Conservation (phyloP, 2,888 invertebrate species). For the Spisula solida region DNA sequence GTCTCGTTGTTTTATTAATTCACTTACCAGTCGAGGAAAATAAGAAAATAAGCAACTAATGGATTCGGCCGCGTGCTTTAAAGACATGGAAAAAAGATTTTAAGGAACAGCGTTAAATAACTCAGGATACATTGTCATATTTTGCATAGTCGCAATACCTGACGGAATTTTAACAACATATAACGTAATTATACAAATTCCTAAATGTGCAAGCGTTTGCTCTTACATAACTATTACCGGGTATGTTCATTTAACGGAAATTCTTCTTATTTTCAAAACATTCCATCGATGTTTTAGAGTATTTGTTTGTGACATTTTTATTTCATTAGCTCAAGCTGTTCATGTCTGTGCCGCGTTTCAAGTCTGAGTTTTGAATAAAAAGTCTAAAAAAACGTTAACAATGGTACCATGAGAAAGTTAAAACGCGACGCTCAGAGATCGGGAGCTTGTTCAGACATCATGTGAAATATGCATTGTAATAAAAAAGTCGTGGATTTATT, state of each 20-base stretch:
- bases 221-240: conserved; percentile 57
- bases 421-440: background rate
- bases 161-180: conserved; percentile 53
- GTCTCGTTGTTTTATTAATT: conserved; percentile 30
- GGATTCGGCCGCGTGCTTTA: conserved; percentile 55
- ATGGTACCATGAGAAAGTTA: conserved; percentile 26
- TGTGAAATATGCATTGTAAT: conserved; percentile 23
- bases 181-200: conserved; percentile 66
- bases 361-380: conserved; percentile 29
- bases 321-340: conserved; percentile 57
- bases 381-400: background rate
- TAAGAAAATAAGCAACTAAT: conserved; percentile 49
- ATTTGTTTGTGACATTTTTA: conserved; percentile 57
- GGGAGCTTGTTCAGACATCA: background rate
- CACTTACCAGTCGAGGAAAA: conserved; percentile 52
- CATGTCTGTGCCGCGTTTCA: conserved; percentile 33
- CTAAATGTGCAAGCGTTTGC: conserved; percentile 68
- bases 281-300: conserved; percentile 57
- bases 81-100: conserved; percentile 67
- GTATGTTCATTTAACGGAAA: conserved; percentile 49
- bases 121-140: conserved; percentile 66
- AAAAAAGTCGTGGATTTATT: background rate
- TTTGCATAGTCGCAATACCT: conserved; percentile 63
- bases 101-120: conserved; percentile 59
- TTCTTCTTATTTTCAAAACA: conserved; percentile 55